Percentiles rank a stretch among this genome's conserved stretches.
Conservation (phyloP, 2,888 invertebrate genomes). For the Cheilosia vulpina region DNA sequence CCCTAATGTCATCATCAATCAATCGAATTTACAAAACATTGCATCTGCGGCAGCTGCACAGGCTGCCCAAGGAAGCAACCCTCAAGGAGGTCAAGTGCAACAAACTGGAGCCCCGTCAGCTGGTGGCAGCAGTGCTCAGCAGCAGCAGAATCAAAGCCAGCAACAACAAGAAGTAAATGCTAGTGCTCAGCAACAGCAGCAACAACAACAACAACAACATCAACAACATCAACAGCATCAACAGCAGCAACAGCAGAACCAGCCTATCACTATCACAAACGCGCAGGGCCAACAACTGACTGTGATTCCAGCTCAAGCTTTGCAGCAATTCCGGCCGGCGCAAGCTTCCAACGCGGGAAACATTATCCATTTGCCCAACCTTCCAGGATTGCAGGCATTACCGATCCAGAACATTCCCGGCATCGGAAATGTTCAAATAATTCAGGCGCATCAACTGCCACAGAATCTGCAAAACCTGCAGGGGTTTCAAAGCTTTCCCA, state of each 20-base stretch:
- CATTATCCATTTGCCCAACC: conserved; percentile 81
- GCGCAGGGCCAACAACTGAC: conserved; percentile 92
- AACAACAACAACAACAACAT: conserved; percentile 62
- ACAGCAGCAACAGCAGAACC: conserved; percentile 79
- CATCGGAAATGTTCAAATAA: conserved; percentile 90
- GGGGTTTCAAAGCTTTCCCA: conserved; percentile 76
- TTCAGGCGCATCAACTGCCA: conserved; percentile 84
- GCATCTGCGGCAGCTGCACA: conserved; percentile 76
- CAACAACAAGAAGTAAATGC: conserved; percentile 69
- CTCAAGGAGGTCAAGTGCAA: conserved; percentile 44
- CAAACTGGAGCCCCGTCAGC: conserved; percentile 45
- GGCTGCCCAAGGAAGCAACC: conserved; percentile 57
- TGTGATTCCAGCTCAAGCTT: conserved; percentile 89
- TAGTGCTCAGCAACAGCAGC: conserved; percentile 47
- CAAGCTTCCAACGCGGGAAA: conserved; percentile 76
- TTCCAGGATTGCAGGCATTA: conserved; percentile 86
- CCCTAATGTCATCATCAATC: conserved; percentile 82
- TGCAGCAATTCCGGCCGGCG: conserved; percentile 83
- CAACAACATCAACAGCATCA: conserved; percentile 77
- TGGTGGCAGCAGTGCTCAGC: conserved; percentile 52
- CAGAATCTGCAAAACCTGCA: conserved; percentile 80
- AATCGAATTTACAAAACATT: conserved; percentile 79
- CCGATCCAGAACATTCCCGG: conserved; percentile 92
- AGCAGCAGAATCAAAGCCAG: conserved; percentile 68
- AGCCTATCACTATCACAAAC: conserved; percentile 89